A percentile compares a stretch with the other conserved stretches of the same genome.
These are phyloP conservation scores for Engystomops pustulosus DNA, from an alignment of 2,113 vertebrate genomes.

Conservation along the genomic window DNA sequence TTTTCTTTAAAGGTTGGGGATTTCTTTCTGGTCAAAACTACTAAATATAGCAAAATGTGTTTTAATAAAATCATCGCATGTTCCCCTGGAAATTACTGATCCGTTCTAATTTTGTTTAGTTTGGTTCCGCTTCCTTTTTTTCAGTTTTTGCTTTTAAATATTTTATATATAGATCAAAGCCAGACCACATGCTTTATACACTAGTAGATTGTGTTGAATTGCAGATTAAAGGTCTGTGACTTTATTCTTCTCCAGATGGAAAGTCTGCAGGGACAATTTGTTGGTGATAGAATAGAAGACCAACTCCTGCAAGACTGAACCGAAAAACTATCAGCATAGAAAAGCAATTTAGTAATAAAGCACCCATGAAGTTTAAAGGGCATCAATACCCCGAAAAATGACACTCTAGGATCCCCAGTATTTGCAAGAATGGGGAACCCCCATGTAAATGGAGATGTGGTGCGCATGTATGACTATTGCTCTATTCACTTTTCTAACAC, in stretches of 20 bases:
- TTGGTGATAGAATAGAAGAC: background rate
- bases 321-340: background rate
- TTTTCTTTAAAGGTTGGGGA: too few relatives aligned
- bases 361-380: background rate
- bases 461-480: too few relatives aligned
- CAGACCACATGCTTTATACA: slow-evolving; percentile 24
- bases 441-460: too few relatives aligned
- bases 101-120: background rate
- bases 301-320: background rate
- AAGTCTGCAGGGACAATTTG: background rate
- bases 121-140: slow-evolving; percentile 10
- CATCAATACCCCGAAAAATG: background rate
- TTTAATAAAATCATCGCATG: too few relatives aligned
- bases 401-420: too few relatives aligned
- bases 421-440: too few relatives aligned
- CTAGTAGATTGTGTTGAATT: background rate
- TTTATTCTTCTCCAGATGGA: background rate
- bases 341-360: background rate
- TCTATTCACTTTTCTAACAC: too few relatives aligned
- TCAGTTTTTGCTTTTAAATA: slow-evolving; percentile 2
- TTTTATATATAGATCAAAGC: slow-evolving; percentile 7
- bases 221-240: background rate
- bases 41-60: too few relatives aligned
- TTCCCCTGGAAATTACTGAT: slow-evolving; percentile 20
- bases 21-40: too few relatives aligned